Evolutionary conservation across 2,113 vertebrate genomes (phyloP), one percentile per base, ranked within the genome.

Genomic region (Ursus arctos): DNA sequence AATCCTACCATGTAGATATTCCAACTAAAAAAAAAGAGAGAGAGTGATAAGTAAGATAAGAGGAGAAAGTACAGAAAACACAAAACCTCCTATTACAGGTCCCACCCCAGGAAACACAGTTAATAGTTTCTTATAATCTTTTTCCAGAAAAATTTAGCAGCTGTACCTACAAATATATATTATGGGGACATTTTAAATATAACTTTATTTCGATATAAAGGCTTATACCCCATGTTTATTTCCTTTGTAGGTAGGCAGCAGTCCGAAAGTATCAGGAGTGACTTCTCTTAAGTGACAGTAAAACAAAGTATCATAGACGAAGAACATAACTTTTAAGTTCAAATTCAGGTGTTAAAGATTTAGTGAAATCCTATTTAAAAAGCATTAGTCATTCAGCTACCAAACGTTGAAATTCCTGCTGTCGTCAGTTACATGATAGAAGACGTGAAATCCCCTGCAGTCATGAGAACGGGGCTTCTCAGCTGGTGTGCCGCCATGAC

Each of bases 301-400:
- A 89, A 77, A 16, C 13, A 47, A 87, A 96, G 84, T 51, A 33
- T 40, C 26, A 40, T 36, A 83, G 31, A 47, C 40, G 15, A 83
- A 85, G 31, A 88, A 24, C 28, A n/a, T 81, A 84, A 91, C 21
- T 65, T 71, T 51, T 86, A 86, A 85, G 65, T 91, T 86, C 22
- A 90, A 28, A 47, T 83, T 96, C 26, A 65, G 16, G 1, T 82
- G 61, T 96, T 61, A 61, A 47, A 59, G 88, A 83, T 53, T 88
- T 85, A 67, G 28, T 94, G 90, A 94, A 88, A 82, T 81, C 16
- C 31, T 91, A 49, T 84, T 15, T 59, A 28, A 72, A 95, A 91
- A 55, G 86, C 33, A 51, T 33, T 63, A 24, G 61, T 72, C 33
- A 51, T 36, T 82, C 28, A 72, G 33, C 26, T 61, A 0, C 55